phyloP scores from a whole-genome alignment of 1,140 invertebrate genomes.

The Bombus ignitus region DNA sequence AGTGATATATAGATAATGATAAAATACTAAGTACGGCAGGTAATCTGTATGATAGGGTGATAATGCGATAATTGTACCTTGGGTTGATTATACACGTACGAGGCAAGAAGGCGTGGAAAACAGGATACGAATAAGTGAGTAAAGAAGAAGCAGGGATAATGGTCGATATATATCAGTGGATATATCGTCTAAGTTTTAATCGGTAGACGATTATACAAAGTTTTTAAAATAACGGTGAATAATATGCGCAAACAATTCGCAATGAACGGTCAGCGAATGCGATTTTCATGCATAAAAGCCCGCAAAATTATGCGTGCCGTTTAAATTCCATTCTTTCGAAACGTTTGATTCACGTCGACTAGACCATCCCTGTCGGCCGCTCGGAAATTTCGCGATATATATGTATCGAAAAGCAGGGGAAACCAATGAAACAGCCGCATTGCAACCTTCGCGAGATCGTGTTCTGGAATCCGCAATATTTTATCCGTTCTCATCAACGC shows the following conservation, averaged over 20 bases:
- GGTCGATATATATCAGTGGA: background rate
- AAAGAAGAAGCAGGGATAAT: background rate
- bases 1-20: background rate
- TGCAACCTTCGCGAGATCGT: background rate
- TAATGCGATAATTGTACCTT: slow-evolving; percentile 17
- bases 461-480: slow-evolving; percentile 30
- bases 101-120: slow-evolving; percentile 3
- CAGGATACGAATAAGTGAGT: slow-evolving; percentile 8
- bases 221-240: background rate
- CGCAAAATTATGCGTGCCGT: background rate
- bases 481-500: slow-evolving; percentile 8
- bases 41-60: background rate
- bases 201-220: background rate
- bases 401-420: background rate
- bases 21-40: background rate
- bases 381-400: background rate
- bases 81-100: background rate
- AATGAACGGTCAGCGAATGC: background rate
- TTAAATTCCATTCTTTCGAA: slow-evolving; percentile 19
- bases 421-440: slow-evolving; percentile 5
- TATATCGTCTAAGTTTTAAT: slow-evolving; percentile 10
- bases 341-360: background rate
- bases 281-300: background rate
- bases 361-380: background rate
- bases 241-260: slow-evolving; percentile 9